Evolutionary conservation across 1,140 invertebrate genomes (phyloP).

Genomic region (Mya arenaria): DNA sequence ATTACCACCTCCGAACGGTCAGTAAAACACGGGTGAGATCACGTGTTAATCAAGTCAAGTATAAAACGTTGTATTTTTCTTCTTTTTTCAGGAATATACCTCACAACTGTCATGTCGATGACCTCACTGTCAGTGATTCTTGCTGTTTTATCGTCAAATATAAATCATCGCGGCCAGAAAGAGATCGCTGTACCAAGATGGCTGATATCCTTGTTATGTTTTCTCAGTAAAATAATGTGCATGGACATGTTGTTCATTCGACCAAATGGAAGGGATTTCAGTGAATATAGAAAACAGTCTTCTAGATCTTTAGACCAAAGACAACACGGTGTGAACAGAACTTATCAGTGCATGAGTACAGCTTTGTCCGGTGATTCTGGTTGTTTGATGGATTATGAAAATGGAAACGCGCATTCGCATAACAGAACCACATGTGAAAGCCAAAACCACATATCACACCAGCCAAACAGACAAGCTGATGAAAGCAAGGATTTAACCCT

Average conservation of each 20-base stretch:
- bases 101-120: constrained; percentile 79
- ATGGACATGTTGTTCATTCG: constrained; percentile 62
- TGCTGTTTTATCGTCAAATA: constrained; percentile 78
- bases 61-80: neutral
- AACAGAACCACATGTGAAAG: neutral
- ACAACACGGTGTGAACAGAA: neutral
- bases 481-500: constrained; percentile 18
- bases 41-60: too few species aligned
- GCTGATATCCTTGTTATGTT: constrained; percentile 47
- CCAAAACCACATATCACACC: neutral
- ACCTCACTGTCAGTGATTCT: constrained; percentile 80
- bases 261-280: neutral
- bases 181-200: constrained; percentile 65
- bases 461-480: neutral
- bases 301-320: too few species aligned
- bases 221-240: constrained; percentile 63
- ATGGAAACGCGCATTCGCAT: constrained; percentile 46
- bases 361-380: constrained; percentile 67
- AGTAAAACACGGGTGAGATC: neutral
- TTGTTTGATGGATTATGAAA: constrained; percentile 70
- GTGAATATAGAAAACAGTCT: neutral
- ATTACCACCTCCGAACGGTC: too few species aligned
- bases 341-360: constrained; percentile 23
- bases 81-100: constrained; percentile 77
- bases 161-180: constrained; percentile 65